Conservation (phyloP, 2,797 vertebrate genomes). For the Parotocinclus haroldoi region DNA sequence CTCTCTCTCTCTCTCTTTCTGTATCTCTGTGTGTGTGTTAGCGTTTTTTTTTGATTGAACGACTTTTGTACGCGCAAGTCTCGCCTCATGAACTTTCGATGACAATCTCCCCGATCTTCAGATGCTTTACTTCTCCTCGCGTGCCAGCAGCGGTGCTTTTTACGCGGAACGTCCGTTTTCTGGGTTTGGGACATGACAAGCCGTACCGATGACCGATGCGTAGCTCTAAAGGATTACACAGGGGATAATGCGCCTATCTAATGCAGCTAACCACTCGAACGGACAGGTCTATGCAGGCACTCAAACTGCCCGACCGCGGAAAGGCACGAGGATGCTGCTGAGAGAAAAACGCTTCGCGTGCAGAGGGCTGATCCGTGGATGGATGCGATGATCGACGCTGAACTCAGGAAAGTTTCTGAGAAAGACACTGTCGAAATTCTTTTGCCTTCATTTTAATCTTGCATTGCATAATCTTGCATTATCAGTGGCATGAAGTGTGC, state of each 20-base stretch:
- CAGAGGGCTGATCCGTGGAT: background rate
- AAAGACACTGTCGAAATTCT: constrained; percentile 55
- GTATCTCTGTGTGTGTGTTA: background rate
- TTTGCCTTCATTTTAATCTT: constrained; percentile 36
- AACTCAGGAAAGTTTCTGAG: constrained; percentile 47
- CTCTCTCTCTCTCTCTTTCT: too few relatives aligned
- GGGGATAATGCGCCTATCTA: constrained; percentile 16
- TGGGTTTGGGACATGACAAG: constrained; percentile 5
- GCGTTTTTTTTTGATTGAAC: constrained; percentile 1
- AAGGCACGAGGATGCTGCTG: constrained; percentile 13
- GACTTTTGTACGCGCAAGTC: constrained; percentile 16
- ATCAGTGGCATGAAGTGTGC: constrained; percentile 70
- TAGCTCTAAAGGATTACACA: constrained; percentile 19
- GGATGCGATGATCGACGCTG: constrained; percentile 20
- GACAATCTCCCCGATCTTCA: constrained; percentile 1
- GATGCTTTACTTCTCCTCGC: constrained; percentile 8
- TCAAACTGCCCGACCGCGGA: background rate
- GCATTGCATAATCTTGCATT: constrained; percentile 60
- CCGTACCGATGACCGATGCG: constrained; percentile 3
- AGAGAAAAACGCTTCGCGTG: constrained; percentile 5
- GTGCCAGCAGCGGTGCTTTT: constrained; percentile 1
- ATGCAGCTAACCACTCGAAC: constrained; percentile 21
- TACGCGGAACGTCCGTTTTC: background rate
- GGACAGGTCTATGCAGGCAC: constrained; percentile 9
- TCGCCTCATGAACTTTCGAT: constrained; percentile 25